Base-by-base conservation (phyloP, 2,113 vertebrate species). In the Glaucomys volans region DNA sequence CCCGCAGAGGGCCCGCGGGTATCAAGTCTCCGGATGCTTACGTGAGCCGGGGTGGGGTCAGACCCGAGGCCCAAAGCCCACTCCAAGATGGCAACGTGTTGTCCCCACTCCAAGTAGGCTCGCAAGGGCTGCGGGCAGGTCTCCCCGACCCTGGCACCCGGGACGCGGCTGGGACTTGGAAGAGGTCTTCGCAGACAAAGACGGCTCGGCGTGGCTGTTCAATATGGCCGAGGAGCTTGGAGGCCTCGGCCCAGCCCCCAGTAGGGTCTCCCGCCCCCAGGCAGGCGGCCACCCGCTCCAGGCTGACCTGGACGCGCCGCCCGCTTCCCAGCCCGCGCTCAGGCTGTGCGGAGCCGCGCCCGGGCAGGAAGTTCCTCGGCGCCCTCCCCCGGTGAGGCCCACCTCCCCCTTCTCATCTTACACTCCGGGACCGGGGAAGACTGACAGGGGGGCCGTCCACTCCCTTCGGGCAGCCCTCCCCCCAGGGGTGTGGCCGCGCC, bases 361-460 rank as follows among this genome's bases (percentile, higher is more conserved):
- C 0, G 20, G 28, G 87, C 94, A 91, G 95, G 97, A 97, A 98
- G 95, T 94, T 50, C 67, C 97, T 87, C 42, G 71, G 93, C 52
- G 59, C 67, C 76, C 66, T 50, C 66, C 94, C 47, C 52, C 59
- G 32, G 18, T 7, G 81, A 90, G 97, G 93, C 95, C 97, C 96
- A 95, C 95, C 93, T 96, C 66, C 91, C 91, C 87, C 92, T 67
- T 94, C 96, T 97, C 96, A 3, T 40, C 30, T 97, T 97, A 96
- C 97, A 97, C 74, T 37, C 91, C 79, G 10, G 2, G 64, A 20
- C 83, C 32, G n/a, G 35, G 50, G 72, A 92, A 97, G 96, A 98
- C 91, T 97, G 97, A 96, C 97, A 95, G 28, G 79, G 88, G 91
- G 82, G 62, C 93, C 32, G 96, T 93, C 97, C 97, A 97, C 85